A percentile compares a stretch with the other conserved stretches of the same genome.
Evolutionary conservation across 2,888 invertebrate species (phyloP).

Genomic region (Caradrina kadenii): DNA sequence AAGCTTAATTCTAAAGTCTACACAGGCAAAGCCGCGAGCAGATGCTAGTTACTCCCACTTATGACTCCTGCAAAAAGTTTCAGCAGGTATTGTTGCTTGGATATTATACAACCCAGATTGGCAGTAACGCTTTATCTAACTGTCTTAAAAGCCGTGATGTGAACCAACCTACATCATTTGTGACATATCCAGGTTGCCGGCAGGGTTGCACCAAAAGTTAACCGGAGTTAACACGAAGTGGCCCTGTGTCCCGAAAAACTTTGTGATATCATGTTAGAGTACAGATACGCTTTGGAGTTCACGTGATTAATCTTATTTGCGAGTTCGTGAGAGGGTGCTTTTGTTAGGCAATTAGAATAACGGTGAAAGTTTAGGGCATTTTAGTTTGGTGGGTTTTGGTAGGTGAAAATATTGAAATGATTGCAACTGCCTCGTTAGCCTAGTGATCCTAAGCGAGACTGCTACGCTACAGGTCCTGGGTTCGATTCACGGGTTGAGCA

Average conservation of each 20-base stretch:
- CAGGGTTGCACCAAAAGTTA: slow-evolving; percentile 63
- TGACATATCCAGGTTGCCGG: slow-evolving; percentile 64
- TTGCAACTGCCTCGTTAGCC: no score
- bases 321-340: slow-evolving; percentile 9
- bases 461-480: no score
- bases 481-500: no score
- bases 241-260: slow-evolving; percentile 56
- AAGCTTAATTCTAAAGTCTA: no score
- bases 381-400: not conserved
- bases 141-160: slow-evolving; percentile 61
- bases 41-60: no score
- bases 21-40: no score
- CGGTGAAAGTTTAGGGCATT: not conserved
- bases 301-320: slow-evolving; percentile 54
- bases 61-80: not conserved
- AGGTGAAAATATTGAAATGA: not conserved
- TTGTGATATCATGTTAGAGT: slow-evolving; percentile 55
- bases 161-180: slow-evolving; percentile 62
- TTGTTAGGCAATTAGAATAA: not conserved
- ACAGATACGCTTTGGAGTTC: slow-evolving; percentile 50
- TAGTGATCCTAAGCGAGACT: no score
- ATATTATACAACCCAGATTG: slow-evolving; percentile 30
- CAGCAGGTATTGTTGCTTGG: not conserved
- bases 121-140: slow-evolving; percentile 49
- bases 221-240: slow-evolving; percentile 54